Evolutionary conservation across 2,888 invertebrate species (phyloP), one percentile per base, ranked within the genome.

Genomic region (Drosophila meridionalis): DNA sequence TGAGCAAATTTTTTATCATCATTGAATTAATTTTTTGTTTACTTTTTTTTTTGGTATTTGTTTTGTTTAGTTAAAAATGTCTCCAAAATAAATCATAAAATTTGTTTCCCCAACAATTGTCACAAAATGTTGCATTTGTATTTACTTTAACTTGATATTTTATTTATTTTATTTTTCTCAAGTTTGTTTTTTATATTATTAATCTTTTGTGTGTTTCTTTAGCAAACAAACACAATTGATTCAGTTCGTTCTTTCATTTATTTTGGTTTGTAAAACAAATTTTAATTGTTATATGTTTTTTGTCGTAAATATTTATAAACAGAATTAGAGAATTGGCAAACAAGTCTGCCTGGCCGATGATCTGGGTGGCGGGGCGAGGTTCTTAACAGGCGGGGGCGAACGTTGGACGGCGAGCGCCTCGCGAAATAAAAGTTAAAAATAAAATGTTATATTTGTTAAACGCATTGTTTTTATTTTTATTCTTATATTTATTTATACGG

Each of bases 391-490:
- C 52, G 52, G 36, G 52, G 52, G 52, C 52, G 52, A 12, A 36
- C 52, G 36, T 52, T 36, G 52, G 52, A 32, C 52, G 52, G 52
- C 52, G 34, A 52, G 36, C 63, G 68, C 45, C 72, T 62, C 67
- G 61, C 78, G 58, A 77, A 76, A 77, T 80, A 65, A 77, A 78
- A 65, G 64, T 78, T 80, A 74, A 63, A 78, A 79, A 79, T 82
- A 77, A 78, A 68, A 64, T 71, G 67, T 76, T 87, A 69, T 73
- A 84, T 74, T 79, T 84, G 82, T 76, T 71, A 82, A 73, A 69
- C 76, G 76, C 81, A 85, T 84, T 83, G 84, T 82, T 70, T 64
- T 55, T 55, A 38, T 55, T 55, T 55, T 34, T 52, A 34, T 59
- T 68, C n/a, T 52, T 52, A 52, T 52, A 65, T 65, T 62, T 81